phyloP scores from a whole-genome alignment of 2,888 invertebrate genomes.

The Amorpha juglandis region DNA sequence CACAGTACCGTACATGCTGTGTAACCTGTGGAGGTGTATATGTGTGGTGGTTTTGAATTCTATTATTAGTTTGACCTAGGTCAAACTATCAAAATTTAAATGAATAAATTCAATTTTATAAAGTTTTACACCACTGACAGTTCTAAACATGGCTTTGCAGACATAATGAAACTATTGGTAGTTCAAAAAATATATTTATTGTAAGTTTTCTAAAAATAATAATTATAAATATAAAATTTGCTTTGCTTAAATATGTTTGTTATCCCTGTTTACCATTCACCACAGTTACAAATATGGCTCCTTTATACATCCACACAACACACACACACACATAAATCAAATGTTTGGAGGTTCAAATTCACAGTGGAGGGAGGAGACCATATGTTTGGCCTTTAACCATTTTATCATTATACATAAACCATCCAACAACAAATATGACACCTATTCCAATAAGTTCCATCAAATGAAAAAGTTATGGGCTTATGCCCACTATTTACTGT shows the following conservation, averaged over 20 bases:
- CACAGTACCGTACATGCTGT: background rate
- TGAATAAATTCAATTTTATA: no score
- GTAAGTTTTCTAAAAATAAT: slow-evolving; percentile 10
- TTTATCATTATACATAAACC: background rate
- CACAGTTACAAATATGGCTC: background rate
- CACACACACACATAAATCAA: background rate
- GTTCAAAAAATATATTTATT: slow-evolving; percentile 19
- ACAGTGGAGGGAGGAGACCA: background rate
- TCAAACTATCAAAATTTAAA: no score
- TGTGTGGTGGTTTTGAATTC: no score
- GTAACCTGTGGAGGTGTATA: no score
- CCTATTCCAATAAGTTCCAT: background rate
- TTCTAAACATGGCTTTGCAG: background rate
- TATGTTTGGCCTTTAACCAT: no score
- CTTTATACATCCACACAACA: background rate
- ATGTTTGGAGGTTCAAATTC: no score
- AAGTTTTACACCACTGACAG: background rate
- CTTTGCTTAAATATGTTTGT: slow-evolving; percentile 11
- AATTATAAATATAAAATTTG: slow-evolving; percentile 16
- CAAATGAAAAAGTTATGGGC: background rate
- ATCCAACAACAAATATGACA: background rate
- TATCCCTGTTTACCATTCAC: slow-evolving; percentile 13
- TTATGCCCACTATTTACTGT: background rate
- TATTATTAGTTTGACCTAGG: no score
- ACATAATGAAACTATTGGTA: slow-evolving; percentile 6